A percentile compares a stretch with the other conserved stretches of the same genome.
phyloP scores from a whole-genome alignment of 2,113 vertebrate species.

The Peucedramus taeniatus region DNA sequence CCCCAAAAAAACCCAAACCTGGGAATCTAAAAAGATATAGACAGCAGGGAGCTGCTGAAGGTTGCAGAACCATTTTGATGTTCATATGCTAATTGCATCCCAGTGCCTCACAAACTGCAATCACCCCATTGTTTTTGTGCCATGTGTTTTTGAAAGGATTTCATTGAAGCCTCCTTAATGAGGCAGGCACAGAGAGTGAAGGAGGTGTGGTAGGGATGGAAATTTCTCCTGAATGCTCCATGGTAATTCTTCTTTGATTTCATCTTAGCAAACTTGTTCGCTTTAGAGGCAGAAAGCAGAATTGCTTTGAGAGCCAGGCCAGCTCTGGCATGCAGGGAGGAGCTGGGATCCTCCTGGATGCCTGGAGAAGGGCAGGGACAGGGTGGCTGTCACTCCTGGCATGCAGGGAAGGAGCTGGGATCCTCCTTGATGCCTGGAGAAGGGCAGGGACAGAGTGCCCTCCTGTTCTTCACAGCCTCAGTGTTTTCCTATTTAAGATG shows the following conservation, averaged over 20 bases:
- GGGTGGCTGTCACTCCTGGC: no score
- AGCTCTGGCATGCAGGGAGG: background rate
- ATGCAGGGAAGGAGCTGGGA: no score
- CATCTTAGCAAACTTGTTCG: background rate
- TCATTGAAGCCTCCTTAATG: constrained; percentile 15
- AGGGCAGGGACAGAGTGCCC: background rate
- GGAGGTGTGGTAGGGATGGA: background rate
- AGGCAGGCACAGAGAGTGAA: background rate
- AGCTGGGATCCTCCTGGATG: background rate
- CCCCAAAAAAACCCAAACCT: background rate
- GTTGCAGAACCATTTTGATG: constrained; percentile 1
- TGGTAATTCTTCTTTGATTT: background rate
- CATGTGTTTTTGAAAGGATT: background rate
- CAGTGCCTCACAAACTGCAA: constrained; percentile 58
- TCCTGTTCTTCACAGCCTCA: background rate
- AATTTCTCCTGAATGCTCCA: background rate
- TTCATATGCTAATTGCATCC: constrained; percentile 64
- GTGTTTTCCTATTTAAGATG: background rate
- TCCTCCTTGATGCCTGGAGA: no score
- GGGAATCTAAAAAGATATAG: background rate
- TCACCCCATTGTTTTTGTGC: constrained; percentile 48
- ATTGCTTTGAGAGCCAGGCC: background rate
- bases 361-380: background rate
- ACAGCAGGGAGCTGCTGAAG: background rate
- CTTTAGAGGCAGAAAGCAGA: background rate